Evolutionary conservation across 1,140 invertebrate species (phyloP).

Genomic region (Stegodyphus dumicola): DNA sequence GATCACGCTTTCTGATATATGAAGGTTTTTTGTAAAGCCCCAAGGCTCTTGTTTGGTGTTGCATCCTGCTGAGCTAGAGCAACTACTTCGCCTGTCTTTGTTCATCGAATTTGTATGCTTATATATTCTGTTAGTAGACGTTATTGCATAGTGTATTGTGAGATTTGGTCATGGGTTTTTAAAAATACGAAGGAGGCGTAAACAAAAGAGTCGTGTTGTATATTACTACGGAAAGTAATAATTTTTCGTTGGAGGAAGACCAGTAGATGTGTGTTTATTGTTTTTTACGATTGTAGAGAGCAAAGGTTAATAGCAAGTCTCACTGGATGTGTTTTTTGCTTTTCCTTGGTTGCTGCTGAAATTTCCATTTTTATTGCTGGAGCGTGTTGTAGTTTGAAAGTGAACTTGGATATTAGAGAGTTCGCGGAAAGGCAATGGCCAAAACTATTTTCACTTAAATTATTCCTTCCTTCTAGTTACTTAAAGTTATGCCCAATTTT

Average conservation of each 20-base stretch:
- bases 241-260: neutral
- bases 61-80: neutral
- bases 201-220: neutral
- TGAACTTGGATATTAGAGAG: no score
- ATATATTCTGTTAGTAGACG: no score
- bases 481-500: no score
- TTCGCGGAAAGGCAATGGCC: no score
- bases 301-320: no score
- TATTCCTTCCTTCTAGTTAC: no score
- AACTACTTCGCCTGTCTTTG: neutral
- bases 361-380: no score
- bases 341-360: no score
- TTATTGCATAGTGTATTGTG: neutral
- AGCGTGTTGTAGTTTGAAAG: no score
- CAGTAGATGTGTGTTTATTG: neutral
- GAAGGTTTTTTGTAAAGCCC: neutral
- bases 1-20: slow-evolving; percentile 20
- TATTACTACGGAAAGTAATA: neutral
- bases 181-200: neutral
- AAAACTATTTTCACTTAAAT: no score
- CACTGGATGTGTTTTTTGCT: no score
- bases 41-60: neutral
- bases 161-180: neutral
- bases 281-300: neutral
- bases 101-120: neutral